Evolutionary conservation across 2,797 vertebrate genomes (phyloP), one percentile per base, ranked within the genome.

Genomic region (Gymnoscopelus microlampas): DNA sequence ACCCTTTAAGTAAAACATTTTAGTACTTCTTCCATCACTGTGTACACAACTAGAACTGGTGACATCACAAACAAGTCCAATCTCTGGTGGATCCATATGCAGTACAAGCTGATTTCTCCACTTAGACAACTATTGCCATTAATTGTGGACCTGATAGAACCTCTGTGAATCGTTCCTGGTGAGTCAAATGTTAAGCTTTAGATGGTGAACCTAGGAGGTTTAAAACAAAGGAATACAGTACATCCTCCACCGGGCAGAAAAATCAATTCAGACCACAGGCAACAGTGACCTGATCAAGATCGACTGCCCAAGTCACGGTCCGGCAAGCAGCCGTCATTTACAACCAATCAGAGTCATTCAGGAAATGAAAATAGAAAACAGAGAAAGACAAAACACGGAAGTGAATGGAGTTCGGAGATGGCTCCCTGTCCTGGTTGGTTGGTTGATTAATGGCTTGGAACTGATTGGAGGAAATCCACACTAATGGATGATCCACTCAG

Each of bases 371-470:
- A 48, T 48, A 50, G 57, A 60, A 60, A 56, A 71, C 61, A 50
- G 63, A 59, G 53, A 53, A 32, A 75, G 58, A 63, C 47, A 19
- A 56, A 66, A 48, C 29, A 73, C 39, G 39, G 60, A 58, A 51
- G 62, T 8, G 24, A 51, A 19, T 69, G 56, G 29, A 1, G 8
- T 71, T 64, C 69, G 19, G 64, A 11, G 35, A 14, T 12, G 66
- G 47, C 5, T 0, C 51, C 53, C 48, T 0, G 47, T 60, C 53
- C 53, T 8, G 64, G 74, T 55, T 49, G 56, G 63, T 76, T 75
- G 60, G 81, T 76, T 89, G 82, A 89, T 88, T 80, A 89, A 90
- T 84, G 84, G 81, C 67, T 76, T 63, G 54, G 70, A 81, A 83
- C 65, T 76, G 80, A 88, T 83, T 24, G 59, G 79, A 84, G 80